phyloP scores from a whole-genome alignment of 2,113 vertebrate genomes.

The Actenoides lindsayi region DNA sequence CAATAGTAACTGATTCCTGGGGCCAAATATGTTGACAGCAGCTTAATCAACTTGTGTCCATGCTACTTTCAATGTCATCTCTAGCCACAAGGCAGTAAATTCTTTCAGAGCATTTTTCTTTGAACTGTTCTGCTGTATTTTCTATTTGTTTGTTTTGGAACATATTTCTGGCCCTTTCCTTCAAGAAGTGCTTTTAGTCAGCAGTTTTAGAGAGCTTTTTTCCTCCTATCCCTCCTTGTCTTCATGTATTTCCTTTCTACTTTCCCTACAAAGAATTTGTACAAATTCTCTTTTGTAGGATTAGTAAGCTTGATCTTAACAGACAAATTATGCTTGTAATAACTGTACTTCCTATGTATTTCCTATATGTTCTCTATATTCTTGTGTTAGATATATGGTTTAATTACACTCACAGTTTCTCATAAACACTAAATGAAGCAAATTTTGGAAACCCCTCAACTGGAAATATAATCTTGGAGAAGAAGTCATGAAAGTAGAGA shows the following conservation, averaged over 20 bases:
- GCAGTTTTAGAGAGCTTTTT: conserved; percentile 10
- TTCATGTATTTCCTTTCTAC: conserved; percentile 9
- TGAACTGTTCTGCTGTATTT: neutral
- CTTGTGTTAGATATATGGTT: neutral
- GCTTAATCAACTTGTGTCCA: conserved; percentile 28
- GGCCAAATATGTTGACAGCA: conserved; percentile 42
- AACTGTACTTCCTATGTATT: neutral
- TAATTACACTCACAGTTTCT: neutral
- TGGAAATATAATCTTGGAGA: neutral
- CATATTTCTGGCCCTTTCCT: neutral
- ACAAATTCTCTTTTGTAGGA: neutral
- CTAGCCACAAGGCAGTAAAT: conserved; percentile 55
- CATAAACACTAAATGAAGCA: neutral
- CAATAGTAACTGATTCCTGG: conserved; percentile 43
- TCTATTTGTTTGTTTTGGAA: conserved; percentile 33
- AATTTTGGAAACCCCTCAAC: neutral
- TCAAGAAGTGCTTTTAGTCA: conserved; percentile 22
- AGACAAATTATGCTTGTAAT: conserved; percentile 3
- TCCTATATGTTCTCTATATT: neutral
- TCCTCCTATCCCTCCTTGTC: neutral
- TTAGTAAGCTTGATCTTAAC: neutral
- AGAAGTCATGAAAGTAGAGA: neutral
- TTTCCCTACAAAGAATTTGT: neutral
- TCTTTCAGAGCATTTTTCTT: conserved; percentile 44
- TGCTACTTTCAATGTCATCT: conserved; percentile 54